Percentiles rank a stretch among this genome's conserved stretches.
These are phyloP conservation scores for Ornithoptera alexandrae DNA, from an alignment of 2,888 invertebrate species.

Conservation along the genomic window DNA sequence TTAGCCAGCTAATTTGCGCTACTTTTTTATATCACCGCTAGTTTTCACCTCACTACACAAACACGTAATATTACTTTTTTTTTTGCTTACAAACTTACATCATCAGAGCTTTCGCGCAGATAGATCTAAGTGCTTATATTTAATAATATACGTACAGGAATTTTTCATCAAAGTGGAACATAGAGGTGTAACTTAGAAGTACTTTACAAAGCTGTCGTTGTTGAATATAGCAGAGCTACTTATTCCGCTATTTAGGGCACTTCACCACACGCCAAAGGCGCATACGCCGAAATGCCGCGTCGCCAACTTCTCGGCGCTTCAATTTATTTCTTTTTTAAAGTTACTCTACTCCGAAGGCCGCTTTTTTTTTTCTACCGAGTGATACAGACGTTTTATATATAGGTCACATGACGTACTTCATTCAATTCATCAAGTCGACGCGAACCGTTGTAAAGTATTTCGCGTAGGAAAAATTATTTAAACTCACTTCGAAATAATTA, in stretches of 20 bases:
- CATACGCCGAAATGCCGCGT: slow-evolving; percentile 27
- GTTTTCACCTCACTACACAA: slow-evolving; percentile 12
- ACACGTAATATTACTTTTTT: slow-evolving; percentile 5
- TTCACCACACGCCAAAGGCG: slow-evolving; percentile 29
- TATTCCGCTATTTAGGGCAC: slow-evolving; percentile 32
- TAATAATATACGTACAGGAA: slow-evolving; percentile 1
- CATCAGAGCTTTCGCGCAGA: not conserved
- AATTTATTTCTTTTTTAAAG: slow-evolving; percentile 31
- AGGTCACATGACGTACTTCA: slow-evolving; percentile 26
- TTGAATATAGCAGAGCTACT: slow-evolving; percentile 29
- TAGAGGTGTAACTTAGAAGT: slow-evolving; percentile 30
- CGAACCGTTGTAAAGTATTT: slow-evolving; percentile 15
- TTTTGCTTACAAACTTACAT: not conserved
- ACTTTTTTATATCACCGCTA: slow-evolving; percentile 19
- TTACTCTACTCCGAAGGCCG: slow-evolving; percentile 28
- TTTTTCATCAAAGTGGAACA: slow-evolving; percentile 13
- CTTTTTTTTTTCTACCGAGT: slow-evolving; percentile 24
- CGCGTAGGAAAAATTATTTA: slow-evolving; percentile 2
- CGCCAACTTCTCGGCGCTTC: slow-evolving; percentile 29
- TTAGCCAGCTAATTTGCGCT: slow-evolving; percentile 28
- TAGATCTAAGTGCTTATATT: slow-evolving; percentile 9
- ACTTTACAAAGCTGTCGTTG: slow-evolving; percentile 30
- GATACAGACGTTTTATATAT: slow-evolving; percentile 29
- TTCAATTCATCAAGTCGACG: slow-evolving; percentile 21
- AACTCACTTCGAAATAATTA: not conserved